Evolutionary conservation across 1,140 invertebrate species (phyloP).

Genomic region (Brachionus angularis): DNA sequence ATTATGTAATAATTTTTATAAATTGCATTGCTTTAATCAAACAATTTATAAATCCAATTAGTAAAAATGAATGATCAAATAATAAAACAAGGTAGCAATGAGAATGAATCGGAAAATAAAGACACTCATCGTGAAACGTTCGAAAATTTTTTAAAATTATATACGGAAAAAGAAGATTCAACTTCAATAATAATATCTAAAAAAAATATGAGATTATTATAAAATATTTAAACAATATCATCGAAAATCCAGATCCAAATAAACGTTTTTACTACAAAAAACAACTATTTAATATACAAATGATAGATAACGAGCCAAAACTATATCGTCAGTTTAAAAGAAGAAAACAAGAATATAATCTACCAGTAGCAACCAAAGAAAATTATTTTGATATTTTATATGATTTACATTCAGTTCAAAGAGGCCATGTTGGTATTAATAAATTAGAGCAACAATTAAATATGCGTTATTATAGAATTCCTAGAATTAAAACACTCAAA

Average conservation of each 20-base stretch:
- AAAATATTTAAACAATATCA: background rate
- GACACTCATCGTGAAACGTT: background rate
- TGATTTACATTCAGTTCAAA: too few relatives aligned
- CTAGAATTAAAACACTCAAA: too few relatives aligned
- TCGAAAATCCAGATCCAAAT: slow-evolving; percentile 16
- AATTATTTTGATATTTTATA: too few relatives aligned
- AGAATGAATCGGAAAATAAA: too few relatives aligned
- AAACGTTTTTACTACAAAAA: slow-evolving; percentile 9
- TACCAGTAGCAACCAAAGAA: too few relatives aligned
- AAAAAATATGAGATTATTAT: slow-evolving; percentile 21
- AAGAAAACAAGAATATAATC: too few relatives aligned
- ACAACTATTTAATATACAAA: slow-evolving; percentile 7
- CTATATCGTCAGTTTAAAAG: too few relatives aligned
- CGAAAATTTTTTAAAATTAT: background rate
- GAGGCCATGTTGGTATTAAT: too few relatives aligned
- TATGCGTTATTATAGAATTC: too few relatives aligned
- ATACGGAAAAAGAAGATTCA: background rate
- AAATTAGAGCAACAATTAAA: too few relatives aligned
- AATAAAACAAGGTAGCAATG: background rate
- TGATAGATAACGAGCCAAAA: background rate
- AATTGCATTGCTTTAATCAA: too few relatives aligned
- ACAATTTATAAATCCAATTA: background rate
- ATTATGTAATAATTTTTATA: too few relatives aligned
- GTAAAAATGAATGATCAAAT: background rate
- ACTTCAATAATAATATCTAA: background rate